Percentiles rank a stretch among this genome's conserved stretches.
These are phyloP conservation scores for Carassius gibelio DNA, from an alignment of 2,113 vertebrate genomes.

Conservation along the genomic window DNA sequence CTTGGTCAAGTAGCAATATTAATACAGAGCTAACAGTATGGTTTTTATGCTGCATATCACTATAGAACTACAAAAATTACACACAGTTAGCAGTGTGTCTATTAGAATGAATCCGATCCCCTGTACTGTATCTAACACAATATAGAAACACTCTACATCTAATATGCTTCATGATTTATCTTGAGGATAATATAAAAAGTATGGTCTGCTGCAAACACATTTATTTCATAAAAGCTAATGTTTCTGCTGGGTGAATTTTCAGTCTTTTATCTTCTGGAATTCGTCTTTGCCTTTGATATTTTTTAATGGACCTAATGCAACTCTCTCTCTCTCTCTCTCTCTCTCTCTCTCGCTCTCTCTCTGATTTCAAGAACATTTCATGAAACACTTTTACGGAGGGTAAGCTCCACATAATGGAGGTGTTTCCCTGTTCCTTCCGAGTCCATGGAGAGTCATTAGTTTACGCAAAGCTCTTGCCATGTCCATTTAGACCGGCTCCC, in stretches of 20 bases:
- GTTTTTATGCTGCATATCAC: too few relatives aligned
- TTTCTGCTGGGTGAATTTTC: background rate
- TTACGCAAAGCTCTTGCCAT: constrained; percentile 35
- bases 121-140: too few relatives aligned
- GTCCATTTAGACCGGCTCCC: constrained; percentile 22
- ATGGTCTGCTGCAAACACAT: background rate
- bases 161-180: background rate
- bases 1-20: too few relatives aligned
- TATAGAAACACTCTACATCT: too few relatives aligned
- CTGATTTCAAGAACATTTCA: constrained; percentile 26
- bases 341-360: background rate
- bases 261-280: background rate
- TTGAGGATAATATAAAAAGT: background rate
- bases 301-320: background rate
- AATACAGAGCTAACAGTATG: too few relatives aligned
- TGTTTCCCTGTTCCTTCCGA: constrained; percentile 26
- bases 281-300: background rate
- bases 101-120: too few relatives aligned
- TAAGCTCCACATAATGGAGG: constrained; percentile 33
- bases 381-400: constrained; percentile 13
- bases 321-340: background rate
- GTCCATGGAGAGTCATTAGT: constrained; percentile 37
- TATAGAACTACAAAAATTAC: too few relatives aligned
- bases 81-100: too few relatives aligned
- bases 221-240: background rate